Evolutionary conservation across 2,797 vertebrate genomes (phyloP).

Genomic region (Micropoecilia bifurca): DNA sequence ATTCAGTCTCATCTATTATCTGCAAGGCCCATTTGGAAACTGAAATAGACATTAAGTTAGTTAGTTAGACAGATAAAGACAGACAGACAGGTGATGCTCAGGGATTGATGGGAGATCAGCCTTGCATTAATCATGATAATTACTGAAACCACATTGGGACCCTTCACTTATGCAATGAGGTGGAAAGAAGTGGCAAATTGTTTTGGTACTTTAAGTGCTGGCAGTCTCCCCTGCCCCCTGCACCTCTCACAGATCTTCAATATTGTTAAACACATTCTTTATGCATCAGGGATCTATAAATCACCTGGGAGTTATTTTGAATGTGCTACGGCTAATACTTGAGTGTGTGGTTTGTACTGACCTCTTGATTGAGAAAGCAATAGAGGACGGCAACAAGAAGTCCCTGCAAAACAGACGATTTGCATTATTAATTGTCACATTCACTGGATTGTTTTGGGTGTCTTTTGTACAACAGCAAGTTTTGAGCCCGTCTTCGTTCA

Average conservation of each 20-base stretch:
- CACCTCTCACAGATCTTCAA: slow-evolving; percentile 13
- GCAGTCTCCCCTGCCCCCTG: slow-evolving; percentile 7
- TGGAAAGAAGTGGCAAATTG: slow-evolving; percentile 14
- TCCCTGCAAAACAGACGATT: slow-evolving; percentile 72
- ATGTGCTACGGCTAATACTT: neutral
- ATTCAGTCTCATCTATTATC: neutral
- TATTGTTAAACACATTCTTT: slow-evolving; percentile 1
- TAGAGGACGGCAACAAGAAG: slow-evolving; percentile 84
- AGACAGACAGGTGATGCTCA: neutral
- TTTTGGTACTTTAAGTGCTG: slow-evolving; percentile 11
- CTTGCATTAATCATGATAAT: slow-evolving; percentile 29
- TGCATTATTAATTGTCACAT: slow-evolving; percentile 17
- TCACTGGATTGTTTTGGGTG: neutral
- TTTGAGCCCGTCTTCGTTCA: neutral
- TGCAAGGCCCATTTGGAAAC: neutral
- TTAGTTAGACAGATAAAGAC: slow-evolving; percentile 17
- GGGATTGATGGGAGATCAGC: neutral
- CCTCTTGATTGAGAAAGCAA: slow-evolving; percentile 87
- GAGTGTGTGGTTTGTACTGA: slow-evolving; percentile 58
- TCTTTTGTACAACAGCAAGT: neutral
- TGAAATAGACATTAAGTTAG: neutral
- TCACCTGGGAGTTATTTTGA: slow-evolving; percentile 12
- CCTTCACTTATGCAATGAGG: slow-evolving; percentile 6
- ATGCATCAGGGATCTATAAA: slow-evolving; percentile 12
- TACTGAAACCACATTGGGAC: neutral